A percentile compares a stretch with the other conserved stretches of the same genome.
phyloP scores from a whole-genome alignment of 2,888 invertebrate genomes.

The Pseudococcus viburni region DNA sequence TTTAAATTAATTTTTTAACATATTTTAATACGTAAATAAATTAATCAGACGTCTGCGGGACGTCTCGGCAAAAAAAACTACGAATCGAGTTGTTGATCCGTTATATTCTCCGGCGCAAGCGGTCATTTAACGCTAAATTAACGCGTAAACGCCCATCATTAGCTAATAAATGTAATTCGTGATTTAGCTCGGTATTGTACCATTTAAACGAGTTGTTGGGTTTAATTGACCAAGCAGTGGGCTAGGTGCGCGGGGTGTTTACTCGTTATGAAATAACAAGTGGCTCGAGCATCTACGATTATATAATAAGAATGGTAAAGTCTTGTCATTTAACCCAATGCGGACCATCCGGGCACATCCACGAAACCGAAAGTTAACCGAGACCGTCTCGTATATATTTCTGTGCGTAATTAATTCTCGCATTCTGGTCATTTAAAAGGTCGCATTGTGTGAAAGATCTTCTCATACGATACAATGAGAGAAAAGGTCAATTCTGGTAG shows the following conservation, averaged over 20 bases:
- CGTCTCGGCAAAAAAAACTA: not conserved
- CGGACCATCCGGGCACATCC: not conserved
- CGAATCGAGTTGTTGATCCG: constrained; percentile 14
- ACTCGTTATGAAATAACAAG: constrained; percentile 15
- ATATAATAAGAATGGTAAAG: not conserved
- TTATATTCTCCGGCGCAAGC: not conserved
- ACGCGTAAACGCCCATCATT: constrained; percentile 33
- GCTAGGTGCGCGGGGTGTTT: not conserved
- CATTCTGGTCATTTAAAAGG: not conserved
- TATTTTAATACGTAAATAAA: not conserved
- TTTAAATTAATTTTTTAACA: not conserved
- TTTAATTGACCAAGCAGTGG: not conserved
- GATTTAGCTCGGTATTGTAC: constrained; percentile 3
- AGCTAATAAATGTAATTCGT: constrained; percentile 34
- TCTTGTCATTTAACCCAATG: not conserved
- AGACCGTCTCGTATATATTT: not conserved
- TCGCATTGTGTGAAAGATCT: not conserved
- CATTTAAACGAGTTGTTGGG: not conserved
- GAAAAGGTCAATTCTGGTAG: not conserved
- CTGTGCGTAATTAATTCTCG: not conserved
- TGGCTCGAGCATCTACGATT: not conserved
- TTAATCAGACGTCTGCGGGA: not conserved
- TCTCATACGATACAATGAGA: not conserved
- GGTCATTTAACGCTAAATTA: constrained; percentile 45
- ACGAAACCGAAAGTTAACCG: not conserved